phyloP scores from a whole-genome alignment of 2,797 vertebrate species.

The Pseudochirops corinnae region DNA sequence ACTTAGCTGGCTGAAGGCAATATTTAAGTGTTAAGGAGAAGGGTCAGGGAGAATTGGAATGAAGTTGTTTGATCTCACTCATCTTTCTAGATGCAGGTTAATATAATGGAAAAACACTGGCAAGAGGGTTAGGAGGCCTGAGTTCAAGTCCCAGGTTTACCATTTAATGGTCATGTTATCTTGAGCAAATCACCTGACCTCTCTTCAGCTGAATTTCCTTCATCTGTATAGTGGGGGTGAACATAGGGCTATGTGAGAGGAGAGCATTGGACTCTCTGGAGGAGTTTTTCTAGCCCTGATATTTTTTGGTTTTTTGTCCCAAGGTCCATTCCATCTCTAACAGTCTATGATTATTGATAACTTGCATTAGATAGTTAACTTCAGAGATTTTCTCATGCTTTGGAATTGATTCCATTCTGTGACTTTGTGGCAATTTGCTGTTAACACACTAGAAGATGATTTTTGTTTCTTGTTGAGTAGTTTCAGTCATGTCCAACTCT shows the following conservation, averaged over 20 bases:
- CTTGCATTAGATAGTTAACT: neutral
- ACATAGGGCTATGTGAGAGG: neutral
- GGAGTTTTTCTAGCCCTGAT: too few relatives aligned
- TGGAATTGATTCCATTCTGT: neutral
- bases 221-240: neutral
- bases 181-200: neutral
- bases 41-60: neutral
- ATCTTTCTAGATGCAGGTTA: neutral
- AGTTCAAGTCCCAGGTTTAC: neutral
- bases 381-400: neutral
- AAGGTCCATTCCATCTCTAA: neutral
- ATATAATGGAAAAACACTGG: neutral
- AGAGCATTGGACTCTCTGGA: too few relatives aligned
- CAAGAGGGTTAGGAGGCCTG: neutral
- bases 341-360: neutral
- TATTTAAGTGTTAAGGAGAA: fast-evolving
- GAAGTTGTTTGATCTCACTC: fast-evolving
- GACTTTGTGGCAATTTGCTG: neutral
- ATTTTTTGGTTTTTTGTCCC: neutral
- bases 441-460: neutral
- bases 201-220: neutral
- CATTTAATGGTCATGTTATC: neutral
- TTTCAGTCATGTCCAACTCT: too few relatives aligned
- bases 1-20: neutral
- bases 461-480: neutral